A percentile compares a stretch with the other conserved stretches of the same genome.
Evolutionary conservation across 2,888 invertebrate species (phyloP).

Genomic region (Acanthacorydalis orientalis): DNA sequence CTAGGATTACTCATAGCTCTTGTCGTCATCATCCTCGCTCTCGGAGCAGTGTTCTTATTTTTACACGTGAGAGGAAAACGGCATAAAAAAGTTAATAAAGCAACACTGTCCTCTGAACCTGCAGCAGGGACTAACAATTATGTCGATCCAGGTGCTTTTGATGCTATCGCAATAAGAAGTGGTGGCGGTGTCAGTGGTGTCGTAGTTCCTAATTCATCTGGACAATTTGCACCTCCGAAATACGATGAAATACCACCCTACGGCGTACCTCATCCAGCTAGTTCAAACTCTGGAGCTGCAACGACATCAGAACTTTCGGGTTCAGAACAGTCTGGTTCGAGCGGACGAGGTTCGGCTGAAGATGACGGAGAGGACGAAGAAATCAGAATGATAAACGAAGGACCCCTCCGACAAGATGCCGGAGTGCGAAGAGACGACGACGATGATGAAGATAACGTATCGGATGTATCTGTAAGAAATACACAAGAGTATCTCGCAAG

Average conservation of each 20-base stretch:
- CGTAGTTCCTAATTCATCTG: constrained; percentile 25
- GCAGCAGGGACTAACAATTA: constrained; percentile 69
- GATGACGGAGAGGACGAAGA: constrained; percentile 93
- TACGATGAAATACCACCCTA: constrained; percentile 84
- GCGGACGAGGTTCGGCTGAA: constrained; percentile 91
- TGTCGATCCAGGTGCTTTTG: constrained; percentile 77
- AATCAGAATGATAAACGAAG: constrained; percentile 93
- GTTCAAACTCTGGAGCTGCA: constrained; percentile 61
- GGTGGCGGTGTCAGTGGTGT: constrained; percentile 32
- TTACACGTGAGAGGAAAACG: constrained; percentile 68
- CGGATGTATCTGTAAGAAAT: constrained; percentile 82
- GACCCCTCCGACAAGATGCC: constrained; percentile 60
- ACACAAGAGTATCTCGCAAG: constrained; percentile 92
- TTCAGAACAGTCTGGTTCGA: constrained; percentile 89
- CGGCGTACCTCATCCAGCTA: constrained; percentile 51
- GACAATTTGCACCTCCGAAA: constrained; percentile 75
- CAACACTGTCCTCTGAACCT: constrained; percentile 54
- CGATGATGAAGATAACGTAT: constrained; percentile 56
- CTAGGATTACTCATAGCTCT: constrained; percentile 71
- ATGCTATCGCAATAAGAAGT: constrained; percentile 71
- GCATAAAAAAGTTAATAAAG: constrained; percentile 63
- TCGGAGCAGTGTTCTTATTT: constrained; percentile 71
- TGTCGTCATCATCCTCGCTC: constrained; percentile 63
- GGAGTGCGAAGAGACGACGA: constrained; percentile 42
- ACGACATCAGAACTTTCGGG: constrained; percentile 84